Conservation (phyloP, 2,888 invertebrate genomes). For the Thyatira batis region DNA sequence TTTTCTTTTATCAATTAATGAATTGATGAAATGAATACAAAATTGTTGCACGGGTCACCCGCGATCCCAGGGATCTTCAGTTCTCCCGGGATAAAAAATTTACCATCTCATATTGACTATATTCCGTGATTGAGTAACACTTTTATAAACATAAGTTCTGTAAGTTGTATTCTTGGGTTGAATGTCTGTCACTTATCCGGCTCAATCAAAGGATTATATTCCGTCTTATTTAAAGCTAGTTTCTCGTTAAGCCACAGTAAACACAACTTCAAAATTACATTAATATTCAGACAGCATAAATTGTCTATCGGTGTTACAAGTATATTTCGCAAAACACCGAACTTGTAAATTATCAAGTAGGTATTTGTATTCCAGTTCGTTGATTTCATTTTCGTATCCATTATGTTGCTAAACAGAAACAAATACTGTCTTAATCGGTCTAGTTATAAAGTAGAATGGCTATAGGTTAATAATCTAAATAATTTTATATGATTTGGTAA, state of each 20-base stretch:
- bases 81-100: no score
- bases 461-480: no score
- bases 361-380: constrained; percentile 3
- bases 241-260: background rate
- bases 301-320: constrained; percentile 2
- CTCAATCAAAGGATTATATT: background rate
- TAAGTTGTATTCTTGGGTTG: no score
- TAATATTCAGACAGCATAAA: constrained; percentile 1
- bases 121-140: no score
- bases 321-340: constrained; percentile 1
- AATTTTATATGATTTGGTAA: background rate
- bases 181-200: background rate
- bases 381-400: constrained; percentile 9
- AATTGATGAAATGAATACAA: no score
- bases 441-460: no score
- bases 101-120: no score
- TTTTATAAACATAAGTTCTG: no score
- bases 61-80: no score
- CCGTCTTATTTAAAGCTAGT: background rate
- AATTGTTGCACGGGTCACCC: no score
- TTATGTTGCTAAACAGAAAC: constrained; percentile 3
- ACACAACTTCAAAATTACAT: background rate
- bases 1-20: no score
- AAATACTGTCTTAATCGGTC: background rate
- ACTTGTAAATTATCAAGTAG: constrained; percentile 2